Conservation (phyloP, 2,113 vertebrate species). For the Willisornis vidua region DNA sequence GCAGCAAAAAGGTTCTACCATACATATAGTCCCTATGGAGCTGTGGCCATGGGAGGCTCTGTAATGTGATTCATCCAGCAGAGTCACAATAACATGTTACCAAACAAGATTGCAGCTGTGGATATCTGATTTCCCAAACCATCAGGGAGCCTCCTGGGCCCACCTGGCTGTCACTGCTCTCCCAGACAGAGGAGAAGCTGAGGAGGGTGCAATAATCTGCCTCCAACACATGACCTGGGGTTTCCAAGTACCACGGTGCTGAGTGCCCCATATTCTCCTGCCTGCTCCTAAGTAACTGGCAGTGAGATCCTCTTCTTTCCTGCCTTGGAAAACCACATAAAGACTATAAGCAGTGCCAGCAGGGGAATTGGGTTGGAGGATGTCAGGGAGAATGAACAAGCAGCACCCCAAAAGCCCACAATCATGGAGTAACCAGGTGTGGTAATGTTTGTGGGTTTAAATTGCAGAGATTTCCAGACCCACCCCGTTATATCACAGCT, state of each 20-base stretch:
- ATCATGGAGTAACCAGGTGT: neutral
- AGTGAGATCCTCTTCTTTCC: neutral
- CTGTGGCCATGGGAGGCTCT: neutral
- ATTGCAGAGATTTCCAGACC: neutral
- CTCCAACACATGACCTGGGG: neutral
- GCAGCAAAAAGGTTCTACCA: neutral
- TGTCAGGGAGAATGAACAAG: accelerated
- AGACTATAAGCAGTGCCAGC: neutral
- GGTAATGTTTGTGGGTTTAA: neutral
- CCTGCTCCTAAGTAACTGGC: neutral
- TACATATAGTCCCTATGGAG: accelerated
- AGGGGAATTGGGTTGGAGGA: neutral
- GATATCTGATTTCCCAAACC: neutral
- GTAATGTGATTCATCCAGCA: neutral
- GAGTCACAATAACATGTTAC: neutral
- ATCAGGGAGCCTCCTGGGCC: neutral
- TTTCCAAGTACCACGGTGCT: neutral
- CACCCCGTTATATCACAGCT: constrained; percentile 11
- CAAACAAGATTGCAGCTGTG: neutral
- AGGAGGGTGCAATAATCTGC: neutral
- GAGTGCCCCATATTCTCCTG: neutral
- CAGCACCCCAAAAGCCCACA: neutral
- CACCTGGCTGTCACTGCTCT: neutral
- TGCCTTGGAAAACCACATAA: neutral
- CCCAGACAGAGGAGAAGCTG: neutral